These are phyloP conservation scores for Apamea sordens DNA, from an alignment of 2,888 invertebrate species.

Conservation along the genomic window DNA sequence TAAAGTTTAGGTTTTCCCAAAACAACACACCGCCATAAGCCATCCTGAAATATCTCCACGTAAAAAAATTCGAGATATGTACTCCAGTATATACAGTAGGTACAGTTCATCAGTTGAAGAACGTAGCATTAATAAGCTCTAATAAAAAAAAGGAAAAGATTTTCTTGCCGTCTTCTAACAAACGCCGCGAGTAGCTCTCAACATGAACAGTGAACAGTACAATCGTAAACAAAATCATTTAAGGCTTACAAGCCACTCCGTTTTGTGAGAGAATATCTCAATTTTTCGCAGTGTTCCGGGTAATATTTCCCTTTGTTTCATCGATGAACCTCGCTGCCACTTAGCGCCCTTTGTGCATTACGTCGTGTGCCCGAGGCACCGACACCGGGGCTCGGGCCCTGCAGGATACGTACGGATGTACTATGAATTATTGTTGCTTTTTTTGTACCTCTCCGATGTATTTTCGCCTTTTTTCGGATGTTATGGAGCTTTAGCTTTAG, in stretches of 20 bases:
- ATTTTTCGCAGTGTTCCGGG: conserved; percentile 68
- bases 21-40: not conserved
- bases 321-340: conserved; percentile 78
- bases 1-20: not conserved
- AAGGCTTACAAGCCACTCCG: conserved; percentile 63
- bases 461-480: conserved; percentile 39
- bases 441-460: conserved; percentile 47
- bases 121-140: conserved; percentile 8
- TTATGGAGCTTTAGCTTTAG: conserved; percentile 20
- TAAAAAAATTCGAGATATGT: not conserved
- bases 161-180: conserved; percentile 38
- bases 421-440: conserved; percentile 58
- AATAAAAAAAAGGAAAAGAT: conserved; percentile 2
- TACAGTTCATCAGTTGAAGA: conserved; percentile 19
- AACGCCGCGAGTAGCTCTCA: conserved; percentile 44
- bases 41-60: not conserved
- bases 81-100: not conserved
- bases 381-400: conserved; percentile 53
- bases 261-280: conserved; percentile 67
- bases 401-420: conserved; percentile 41
- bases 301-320: conserved; percentile 79
- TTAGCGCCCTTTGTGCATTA: conserved; percentile 86
- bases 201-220: conserved; percentile 60
- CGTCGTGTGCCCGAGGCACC: conserved; percentile 74
- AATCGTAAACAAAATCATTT: conserved; percentile 69